Evolutionary conservation across 2,888 invertebrate genomes (phyloP).

Genomic region (Drosophila paracracens): DNA sequence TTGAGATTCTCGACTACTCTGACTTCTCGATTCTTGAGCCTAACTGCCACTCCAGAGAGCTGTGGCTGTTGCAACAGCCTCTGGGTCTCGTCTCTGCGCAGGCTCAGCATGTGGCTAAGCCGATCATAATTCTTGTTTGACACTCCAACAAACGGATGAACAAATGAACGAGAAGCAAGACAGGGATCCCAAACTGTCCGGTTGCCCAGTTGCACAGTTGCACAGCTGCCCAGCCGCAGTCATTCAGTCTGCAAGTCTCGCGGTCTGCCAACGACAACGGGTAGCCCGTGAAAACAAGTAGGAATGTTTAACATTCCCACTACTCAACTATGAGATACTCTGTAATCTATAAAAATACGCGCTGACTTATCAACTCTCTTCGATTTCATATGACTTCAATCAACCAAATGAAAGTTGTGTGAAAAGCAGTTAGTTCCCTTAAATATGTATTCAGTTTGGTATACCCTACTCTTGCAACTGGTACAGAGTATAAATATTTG

Average conservation of each 20-base stretch:
- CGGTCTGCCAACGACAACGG: conserved; percentile 44
- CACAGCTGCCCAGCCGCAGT: conserved; percentile 34
- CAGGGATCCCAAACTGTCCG: conserved; percentile 53
- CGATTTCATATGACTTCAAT: not conserved
- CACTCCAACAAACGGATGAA: conserved; percentile 81
- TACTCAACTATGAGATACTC: conserved; percentile 18
- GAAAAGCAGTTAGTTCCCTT: not conserved
- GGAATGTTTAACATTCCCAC: conserved; percentile 4
- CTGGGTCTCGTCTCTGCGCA: conserved; percentile 49
- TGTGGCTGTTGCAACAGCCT: conserved; percentile 36
- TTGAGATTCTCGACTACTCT: conserved; percentile 46
- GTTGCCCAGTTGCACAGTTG: conserved; percentile 15
- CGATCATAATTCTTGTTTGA: conserved; percentile 85
- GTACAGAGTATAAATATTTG: conserved; percentile 64
- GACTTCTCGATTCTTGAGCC: conserved; percentile 39
- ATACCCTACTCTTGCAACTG: not conserved
- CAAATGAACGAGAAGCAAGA: conserved; percentile 77
- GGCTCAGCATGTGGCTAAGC: conserved; percentile 85
- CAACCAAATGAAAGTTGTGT: not conserved
- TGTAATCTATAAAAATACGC: not conserved
- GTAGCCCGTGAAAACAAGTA: conserved; percentile 50
- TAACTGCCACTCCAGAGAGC: conserved; percentile 57
- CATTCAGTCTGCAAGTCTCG: conserved; percentile 48
- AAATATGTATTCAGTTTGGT: rapidly evolving
- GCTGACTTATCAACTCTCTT: not conserved